Base-by-base conservation (phyloP, 2,113 vertebrate genomes). In the Apistogramma diplotaenia region DNA sequence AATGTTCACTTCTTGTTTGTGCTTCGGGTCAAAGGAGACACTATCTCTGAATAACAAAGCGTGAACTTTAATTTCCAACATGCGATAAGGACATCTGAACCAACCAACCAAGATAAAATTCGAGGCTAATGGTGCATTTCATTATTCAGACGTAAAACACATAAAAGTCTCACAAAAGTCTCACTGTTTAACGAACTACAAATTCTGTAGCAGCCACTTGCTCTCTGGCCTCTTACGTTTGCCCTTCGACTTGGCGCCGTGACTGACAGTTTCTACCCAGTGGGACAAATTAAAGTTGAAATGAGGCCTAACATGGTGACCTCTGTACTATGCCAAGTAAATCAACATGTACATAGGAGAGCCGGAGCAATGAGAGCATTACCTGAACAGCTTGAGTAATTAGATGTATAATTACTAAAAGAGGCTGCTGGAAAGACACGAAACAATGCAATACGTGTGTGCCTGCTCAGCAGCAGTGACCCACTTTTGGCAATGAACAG, bases 131-230 rank as follows among this genome's bases (percentile, higher is more conserved):
- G 12, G 53, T 55, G 23, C 7, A 25, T 56, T 56, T 25, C 23
- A 15, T 49, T 53, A 55, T 76, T 73, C 29, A 72, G 57, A 76
- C 51, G 54, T 15, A 33, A 67, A 73, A 15, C n/a, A 6, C 29
- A 54, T 46, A 25, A 25, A 49, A 49, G 25, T 67, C 35, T 35
- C 33, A 35, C 33, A 35, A 37, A 10, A 67, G 7, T 12, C n/a
- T 61, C 11, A 37, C 40, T 27, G 65, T 79, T 82, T 79, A 85
- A 85, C 82, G 75, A 79, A 81, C 55, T 33, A 27, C 51, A 77
- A 76, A 84, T 31, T 37, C 18, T 57, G 57, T 33, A 13, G 29
- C 58, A n/a, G 13, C 16, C 25, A 9, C 3, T 54, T 59, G 40
- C 51, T 19, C 74, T 70, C 15, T 58, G 55, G 82, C 72, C 82